Evolutionary conservation across 2,113 vertebrate genomes (phyloP), one percentile per base, ranked within the genome.

Genomic region (Indri indri): DNA sequence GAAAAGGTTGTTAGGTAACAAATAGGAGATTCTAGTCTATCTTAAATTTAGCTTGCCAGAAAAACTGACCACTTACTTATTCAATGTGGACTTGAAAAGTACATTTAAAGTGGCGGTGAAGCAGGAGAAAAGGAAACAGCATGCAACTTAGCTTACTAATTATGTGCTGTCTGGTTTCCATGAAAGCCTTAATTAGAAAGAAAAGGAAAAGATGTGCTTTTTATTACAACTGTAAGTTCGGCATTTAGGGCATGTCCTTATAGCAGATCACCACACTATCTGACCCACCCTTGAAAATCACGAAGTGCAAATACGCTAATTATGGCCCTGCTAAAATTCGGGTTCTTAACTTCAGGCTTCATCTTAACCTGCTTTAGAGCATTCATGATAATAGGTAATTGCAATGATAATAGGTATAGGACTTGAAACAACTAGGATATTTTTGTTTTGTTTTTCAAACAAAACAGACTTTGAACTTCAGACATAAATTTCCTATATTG

Each of bases 131-230:
- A 77, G 74, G 50, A 86, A 68, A 42, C 77, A 94, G 61, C 68
- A 42, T 52, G 86, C 63, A 34, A 47, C 68, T 32, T 73, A 59
- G 57, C 77, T 96, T 89, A n/a, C 82, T 93, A 95, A 94, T 93
- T 89, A 65, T 83, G 82, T 96, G 88, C 95, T 95, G 68, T 91
- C 79, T 93, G 74, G 61, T 96, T 96, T 70, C 91, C 40, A n/a
- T 71, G 90, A 96, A 97, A 95, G 70, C 59, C 65, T 71, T 96
- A 86, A 81, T 97, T 97, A 94, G 54, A 50, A 81, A 90, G 82
- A 93, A 91, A 92, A 94, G 85, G 59, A 22, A 32, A 68, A 87
- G 90, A 40, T 42, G 9, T 91, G 50, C 65, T 86, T 81, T 63
- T 83, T 71, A 77, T 85, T 93, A 47, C n/a, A 79, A 47, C 45